Conservation (phyloP, 1,140 invertebrate species). For the Liolophura sinensis region DNA sequence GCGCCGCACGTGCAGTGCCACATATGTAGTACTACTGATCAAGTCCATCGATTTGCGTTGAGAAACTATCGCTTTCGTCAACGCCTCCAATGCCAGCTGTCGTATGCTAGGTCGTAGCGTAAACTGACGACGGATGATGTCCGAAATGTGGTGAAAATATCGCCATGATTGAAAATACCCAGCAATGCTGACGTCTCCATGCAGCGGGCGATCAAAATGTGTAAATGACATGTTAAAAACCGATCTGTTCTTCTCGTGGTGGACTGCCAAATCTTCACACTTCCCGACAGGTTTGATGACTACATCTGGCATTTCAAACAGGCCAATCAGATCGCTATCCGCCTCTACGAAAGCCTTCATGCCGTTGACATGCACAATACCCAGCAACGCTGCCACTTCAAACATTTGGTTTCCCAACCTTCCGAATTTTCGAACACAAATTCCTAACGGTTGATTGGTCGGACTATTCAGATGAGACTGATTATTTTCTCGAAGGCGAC, state of each 20-base stretch:
- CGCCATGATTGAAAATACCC: constrained; percentile 22
- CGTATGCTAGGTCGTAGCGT: constrained; percentile 3
- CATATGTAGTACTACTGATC: background rate
- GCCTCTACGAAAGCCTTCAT: constrained; percentile 3
- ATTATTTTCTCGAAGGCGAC: too few species aligned
- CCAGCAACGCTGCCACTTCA: constrained; percentile 14
- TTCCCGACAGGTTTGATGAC: constrained; percentile 1
- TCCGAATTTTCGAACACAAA: background rate
- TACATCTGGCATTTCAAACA: constrained; percentile 12
- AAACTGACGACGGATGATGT: constrained; percentile 13
- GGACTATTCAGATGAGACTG: too few species aligned
- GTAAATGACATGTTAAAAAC: background rate
- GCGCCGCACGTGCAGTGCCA: constrained; percentile 21
- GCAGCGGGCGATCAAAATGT: background rate
- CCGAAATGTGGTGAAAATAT: constrained; percentile 17
- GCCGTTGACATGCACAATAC: constrained; percentile 7
- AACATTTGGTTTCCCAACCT: constrained; percentile 23
- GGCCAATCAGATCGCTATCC: background rate
- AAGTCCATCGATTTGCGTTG: too few species aligned
- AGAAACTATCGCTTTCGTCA: too few species aligned
- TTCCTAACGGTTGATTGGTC: too few species aligned
- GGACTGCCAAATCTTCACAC: constrained; percentile 2
- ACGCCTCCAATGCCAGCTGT: background rate
- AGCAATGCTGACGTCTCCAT: background rate
- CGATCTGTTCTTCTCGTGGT: constrained; percentile 1